Conservation (phyloP, 2,888 invertebrate species). For the Stenichneumon culpator region DNA sequence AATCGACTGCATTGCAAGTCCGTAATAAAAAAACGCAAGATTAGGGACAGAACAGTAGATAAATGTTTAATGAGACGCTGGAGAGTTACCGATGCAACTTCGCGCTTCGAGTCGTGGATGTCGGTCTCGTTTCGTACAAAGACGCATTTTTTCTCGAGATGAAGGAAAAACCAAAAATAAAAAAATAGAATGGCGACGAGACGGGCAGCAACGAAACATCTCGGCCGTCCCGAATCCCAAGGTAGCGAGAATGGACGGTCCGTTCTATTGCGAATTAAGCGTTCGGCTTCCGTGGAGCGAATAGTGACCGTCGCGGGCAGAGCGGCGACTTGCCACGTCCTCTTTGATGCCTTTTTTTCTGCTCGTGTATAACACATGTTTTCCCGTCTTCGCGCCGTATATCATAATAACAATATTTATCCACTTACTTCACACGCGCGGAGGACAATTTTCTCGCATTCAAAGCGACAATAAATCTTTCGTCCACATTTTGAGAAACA, state of each 20-base stretch:
- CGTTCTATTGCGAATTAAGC: conserved; percentile 70
- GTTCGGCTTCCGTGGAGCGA: conserved; percentile 75
- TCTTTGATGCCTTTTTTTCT: conserved; percentile 8
- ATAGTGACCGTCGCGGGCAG: conserved; percentile 56
- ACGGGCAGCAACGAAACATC: conserved; percentile 18
- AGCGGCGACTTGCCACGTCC: conserved; percentile 5
- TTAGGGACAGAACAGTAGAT: background rate
- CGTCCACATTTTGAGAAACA: no score
- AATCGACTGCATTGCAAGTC: background rate
- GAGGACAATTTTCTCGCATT: conserved; percentile 35
- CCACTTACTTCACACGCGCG: conserved; percentile 34
- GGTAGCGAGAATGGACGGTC: conserved; percentile 4
- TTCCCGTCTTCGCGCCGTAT: background rate
- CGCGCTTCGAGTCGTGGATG: background rate
- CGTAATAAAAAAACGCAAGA: background rate
- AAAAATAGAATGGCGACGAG: background rate
- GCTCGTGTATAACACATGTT: background rate
- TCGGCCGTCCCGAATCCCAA: conserved; percentile 20
- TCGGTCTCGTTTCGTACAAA: conserved; percentile 21
- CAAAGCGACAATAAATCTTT: no score
- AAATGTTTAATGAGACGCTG: background rate
- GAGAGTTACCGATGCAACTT: conserved; percentile 9
- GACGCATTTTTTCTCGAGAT: conserved; percentile 2
- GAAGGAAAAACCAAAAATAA: background rate
- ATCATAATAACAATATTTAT: conserved; percentile 21